Evolutionary conservation across 2,888 invertebrate species (phyloP), one percentile per base, ranked within the genome.

Genomic region (Synanthedon vespiformis): DNA sequence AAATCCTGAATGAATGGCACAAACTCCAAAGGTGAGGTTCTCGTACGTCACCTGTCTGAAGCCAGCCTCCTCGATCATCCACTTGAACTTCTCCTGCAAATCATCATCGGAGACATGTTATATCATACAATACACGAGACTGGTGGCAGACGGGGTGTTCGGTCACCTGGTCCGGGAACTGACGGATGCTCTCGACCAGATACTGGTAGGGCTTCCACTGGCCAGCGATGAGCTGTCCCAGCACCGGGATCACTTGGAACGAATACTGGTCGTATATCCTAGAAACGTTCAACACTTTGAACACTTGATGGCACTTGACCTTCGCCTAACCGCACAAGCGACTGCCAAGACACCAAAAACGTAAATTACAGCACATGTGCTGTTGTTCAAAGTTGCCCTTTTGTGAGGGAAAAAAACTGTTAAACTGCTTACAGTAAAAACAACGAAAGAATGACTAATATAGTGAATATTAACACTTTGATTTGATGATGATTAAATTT

Each of bases 141-240:
- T 12, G 11, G 4, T 14, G 13, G 12, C 44, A 6, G 10, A 34
- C 1, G 34, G 6, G 34, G 2, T 8, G 3, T 34, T 34, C 5
- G 8, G 34, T 27, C 52, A 93, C 95, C 90, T 99, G 98, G 64
- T 93, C 91, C 0, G 99, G 99, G 82, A 99, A 99, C 75, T 94
- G 93, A 41, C 98, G 89, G 62, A 99, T 99, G 81, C 99, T 99
- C 83, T 99, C 99, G 0, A 99, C 98, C 48, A 99, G 90, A 81
- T 99, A 99, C 80, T 98, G 95, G 87, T 99, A 99, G 0, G 98
- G 93, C 57, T 95, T 91, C 95, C 97, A 99, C 82, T 99, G 95
- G 2, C 95, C 94, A 4, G 95, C 95, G 41, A 99, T 88, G 47
- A 99, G 82, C 74, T 97, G 95, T 0, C 99, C 99, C 90, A 99